phyloP scores from a whole-genome alignment of 1,140 invertebrate genomes.

The Magallana ariakensis region DNA sequence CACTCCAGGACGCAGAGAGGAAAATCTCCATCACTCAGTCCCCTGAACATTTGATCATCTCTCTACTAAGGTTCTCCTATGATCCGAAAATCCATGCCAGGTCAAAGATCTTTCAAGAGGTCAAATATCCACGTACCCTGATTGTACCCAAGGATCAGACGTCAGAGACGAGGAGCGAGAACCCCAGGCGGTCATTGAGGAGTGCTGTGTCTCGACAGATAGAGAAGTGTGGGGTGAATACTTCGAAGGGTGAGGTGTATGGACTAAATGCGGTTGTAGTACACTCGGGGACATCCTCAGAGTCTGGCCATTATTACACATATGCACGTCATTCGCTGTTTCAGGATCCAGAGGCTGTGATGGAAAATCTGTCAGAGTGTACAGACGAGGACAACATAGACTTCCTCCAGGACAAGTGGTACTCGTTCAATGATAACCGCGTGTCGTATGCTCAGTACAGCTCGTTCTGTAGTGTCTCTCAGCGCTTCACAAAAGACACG shows the following conservation, averaged over 20 bases:
- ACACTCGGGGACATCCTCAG: constrained; percentile 89
- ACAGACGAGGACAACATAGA: constrained; percentile 66
- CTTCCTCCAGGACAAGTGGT: constrained; percentile 84
- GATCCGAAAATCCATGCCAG: constrained; percentile 86
- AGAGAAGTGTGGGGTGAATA: constrained; percentile 66
- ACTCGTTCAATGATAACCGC: constrained; percentile 88
- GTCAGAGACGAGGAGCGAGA: constrained; percentile 48
- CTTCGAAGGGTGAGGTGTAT: constrained; percentile 80
- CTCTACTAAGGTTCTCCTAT: constrained; percentile 90
- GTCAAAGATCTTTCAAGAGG: constrained; percentile 83
- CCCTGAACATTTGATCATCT: constrained; percentile 88
- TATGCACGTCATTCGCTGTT: constrained; percentile 83
- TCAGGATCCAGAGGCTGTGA: constrained; percentile 59
- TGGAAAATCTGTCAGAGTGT: constrained; percentile 58
- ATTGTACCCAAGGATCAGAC: constrained; percentile 67
- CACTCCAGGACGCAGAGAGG: constrained; percentile 88
- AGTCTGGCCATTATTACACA: constrained; percentile 93
- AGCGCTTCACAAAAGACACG: constrained; percentile 85
- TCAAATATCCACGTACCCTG: constrained; percentile 77
- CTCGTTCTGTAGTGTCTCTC: constrained; percentile 83
- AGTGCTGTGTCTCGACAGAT: constrained; percentile 54
- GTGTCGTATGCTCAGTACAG: constrained; percentile 84
- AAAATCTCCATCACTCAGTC: constrained; percentile 86
- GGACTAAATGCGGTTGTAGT: constrained; percentile 90
- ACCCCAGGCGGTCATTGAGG: constrained; percentile 71